Evolutionary conservation across 2,113 vertebrate genomes (phyloP).

Genomic region (Mus spicilegus): DNA sequence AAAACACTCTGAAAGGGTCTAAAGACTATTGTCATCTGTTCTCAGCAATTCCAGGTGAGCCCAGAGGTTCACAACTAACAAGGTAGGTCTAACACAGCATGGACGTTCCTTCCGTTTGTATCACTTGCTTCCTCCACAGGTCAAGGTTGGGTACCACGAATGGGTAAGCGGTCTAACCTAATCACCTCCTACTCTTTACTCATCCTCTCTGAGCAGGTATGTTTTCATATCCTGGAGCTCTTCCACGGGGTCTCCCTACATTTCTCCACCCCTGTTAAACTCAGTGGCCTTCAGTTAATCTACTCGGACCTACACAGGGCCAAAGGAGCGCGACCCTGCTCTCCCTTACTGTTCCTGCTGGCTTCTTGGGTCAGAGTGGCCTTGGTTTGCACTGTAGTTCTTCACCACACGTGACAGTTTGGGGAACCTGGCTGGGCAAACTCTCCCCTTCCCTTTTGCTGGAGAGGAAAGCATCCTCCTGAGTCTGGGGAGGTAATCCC

Average conservation of each 20-base stretch:
- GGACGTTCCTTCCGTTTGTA: not conserved
- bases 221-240: not conserved
- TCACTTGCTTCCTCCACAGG: not conserved
- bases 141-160: not conserved
- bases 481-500: not conserved
- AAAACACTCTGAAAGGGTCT: too few relatives aligned
- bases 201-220: not conserved
- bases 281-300: not conserved
- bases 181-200: not conserved
- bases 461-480: not conserved
- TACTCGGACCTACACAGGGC: not conserved
- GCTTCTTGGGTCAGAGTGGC: not conserved
- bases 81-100: too few relatives aligned
- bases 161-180: not conserved
- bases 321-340: not conserved
- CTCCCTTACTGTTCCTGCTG: not conserved
- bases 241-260: not conserved
- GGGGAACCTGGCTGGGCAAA: not conserved
- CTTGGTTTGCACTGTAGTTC: not conserved
- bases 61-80: not conserved
- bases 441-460: not conserved
- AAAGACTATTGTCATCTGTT: not conserved
- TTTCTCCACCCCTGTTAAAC: not conserved
- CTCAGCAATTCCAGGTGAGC: not conserved
- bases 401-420: not conserved